Evolutionary conservation across 2,797 vertebrate genomes (phyloP), one percentile per base, ranked within the genome.

Genomic region (Sebastes baramenuke): DNA sequence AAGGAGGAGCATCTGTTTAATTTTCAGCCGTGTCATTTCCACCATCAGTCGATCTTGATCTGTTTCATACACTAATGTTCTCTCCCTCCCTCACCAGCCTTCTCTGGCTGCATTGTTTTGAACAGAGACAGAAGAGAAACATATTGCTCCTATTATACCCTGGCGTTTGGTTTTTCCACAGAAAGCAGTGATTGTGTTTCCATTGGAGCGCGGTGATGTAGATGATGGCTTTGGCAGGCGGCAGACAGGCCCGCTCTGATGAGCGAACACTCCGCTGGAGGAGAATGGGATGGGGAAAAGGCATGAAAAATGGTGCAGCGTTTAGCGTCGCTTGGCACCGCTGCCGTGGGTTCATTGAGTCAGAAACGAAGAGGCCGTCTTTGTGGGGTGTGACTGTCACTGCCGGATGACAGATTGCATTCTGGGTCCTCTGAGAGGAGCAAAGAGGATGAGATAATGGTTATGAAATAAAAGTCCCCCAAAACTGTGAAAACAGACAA

Each of bases 211-310:
- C 73, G 64, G 75, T 70, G 91, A 92, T 89, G 83, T 84, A 83
- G 89, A 92, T 92, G 91, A 93, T 85, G 75, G 86, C 70, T 86
- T 88, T 89, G 88, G 89, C 89, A 91, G 87, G 72, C 84, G 8
- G 84, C 79, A 92, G 85, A 87, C 87, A 55, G 83, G 36, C 71
- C 71, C 1, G 77, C 82, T 84, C 81, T 82, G 86, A 85, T 85
- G 85, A 83, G 75, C 83, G 80, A 86, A 87, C 80, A 75, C 77
- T 85, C 84, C 18, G 71, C 79, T 82, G 87, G 72, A 84, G 80
- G 70, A 83, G 76, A 84, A 87, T 75, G 72, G 84, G 74, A 73
- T 11, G 24, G 71, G 73, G 56, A 18, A 65, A 64, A 72, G 67
- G 68, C 81, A 82, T 90, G 87, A 90, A 86, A 86, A 87, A 93